Conservation (phyloP, 2,113 vertebrate genomes). For the Carollia perspicillata region DNA sequence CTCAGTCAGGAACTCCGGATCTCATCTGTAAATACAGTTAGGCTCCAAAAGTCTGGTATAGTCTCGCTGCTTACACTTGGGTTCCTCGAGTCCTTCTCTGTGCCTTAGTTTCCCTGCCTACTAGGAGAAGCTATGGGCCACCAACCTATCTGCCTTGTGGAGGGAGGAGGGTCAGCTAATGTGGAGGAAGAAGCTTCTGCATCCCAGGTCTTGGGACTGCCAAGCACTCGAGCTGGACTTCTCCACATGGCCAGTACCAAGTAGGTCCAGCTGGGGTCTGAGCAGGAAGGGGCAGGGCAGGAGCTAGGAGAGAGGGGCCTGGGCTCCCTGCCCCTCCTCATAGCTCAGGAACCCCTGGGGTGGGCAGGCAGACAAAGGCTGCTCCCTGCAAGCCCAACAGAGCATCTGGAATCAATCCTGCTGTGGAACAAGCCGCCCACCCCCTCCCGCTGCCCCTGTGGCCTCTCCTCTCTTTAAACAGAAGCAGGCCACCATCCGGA, state of each 20-base stretch:
- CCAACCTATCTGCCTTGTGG: not conserved
- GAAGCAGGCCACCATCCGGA: not conserved
- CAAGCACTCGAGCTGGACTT: not conserved
- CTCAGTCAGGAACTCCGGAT: not conserved
- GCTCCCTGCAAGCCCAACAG: not conserved
- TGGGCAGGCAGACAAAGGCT: slow-evolving; percentile 54
- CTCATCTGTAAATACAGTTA: not conserved
- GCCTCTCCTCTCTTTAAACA: slow-evolving; percentile 21
- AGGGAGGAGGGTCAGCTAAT: not conserved
- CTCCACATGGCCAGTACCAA: not conserved
- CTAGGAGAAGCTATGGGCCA: not conserved
- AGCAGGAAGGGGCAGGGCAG: not conserved
- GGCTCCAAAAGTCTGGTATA: not conserved
- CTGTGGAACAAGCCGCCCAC: not conserved
- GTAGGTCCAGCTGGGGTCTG: not conserved
- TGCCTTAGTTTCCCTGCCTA: not conserved
- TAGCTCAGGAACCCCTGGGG: not conserved
- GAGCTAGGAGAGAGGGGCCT: not conserved
- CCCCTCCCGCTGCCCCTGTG: not conserved
- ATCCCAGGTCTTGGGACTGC: not conserved
- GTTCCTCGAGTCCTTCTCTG: not conserved
- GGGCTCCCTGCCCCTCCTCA: not conserved
- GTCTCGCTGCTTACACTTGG: not conserved
- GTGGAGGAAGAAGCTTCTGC: not conserved
- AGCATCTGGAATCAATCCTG: slow-evolving; percentile 70